Base-by-base conservation (phyloP, 2,113 vertebrate species). In the Sturnus vulgaris region DNA sequence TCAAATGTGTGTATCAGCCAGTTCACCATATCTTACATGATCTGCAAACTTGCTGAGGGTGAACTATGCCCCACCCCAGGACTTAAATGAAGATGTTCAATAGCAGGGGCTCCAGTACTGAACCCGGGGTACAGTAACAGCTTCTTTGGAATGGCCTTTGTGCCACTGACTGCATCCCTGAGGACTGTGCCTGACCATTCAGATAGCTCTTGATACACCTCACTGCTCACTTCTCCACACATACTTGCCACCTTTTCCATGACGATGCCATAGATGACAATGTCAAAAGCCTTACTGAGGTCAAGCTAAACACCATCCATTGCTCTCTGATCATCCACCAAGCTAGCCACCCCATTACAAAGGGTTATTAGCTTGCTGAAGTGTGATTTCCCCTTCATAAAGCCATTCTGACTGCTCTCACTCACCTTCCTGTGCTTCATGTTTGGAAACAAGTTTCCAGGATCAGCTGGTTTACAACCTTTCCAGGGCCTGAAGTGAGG, bases 1-100 rank as follows among this genome's bases (percentile, higher is more conserved):
- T 2, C 19, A 17, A 42, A 13, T 7, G 3, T 11, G 5, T 7
- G 0, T 16, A 85, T 16, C n/a, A 65, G n/a, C 18, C 35, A 44
- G 27, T 10, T 37, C 28, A n/a, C 7, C 15, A 12, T 14, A 20
- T 11, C 35, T 52, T 47, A 4, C 8, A 44, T 10, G 14, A 78
- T 3, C 28, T 21, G 11, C 17, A 66, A 69, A 40, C 30, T 23
- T 75, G n/a, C 23, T 25, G 22, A 63, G 20, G 11, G 21, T 31
- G 21, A 86, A 65, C 20, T 64, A 39, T 18, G 23, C 11, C 28
- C 53, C 42, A 12, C 1, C 13, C 13, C 23, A 50, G 19, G 16
- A 25, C 16, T 30, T 63, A 8, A 77, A 23, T 7, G 7, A 46
- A 72, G 37, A 15, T 6, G 24, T 37, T 40, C 57, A 44, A n/a